A percentile compares a stretch with the other conserved stretches of the same genome.
These are phyloP conservation scores for Drosophila tripunctata DNA, from an alignment of 2,888 invertebrate genomes.

Conservation along the genomic window DNA sequence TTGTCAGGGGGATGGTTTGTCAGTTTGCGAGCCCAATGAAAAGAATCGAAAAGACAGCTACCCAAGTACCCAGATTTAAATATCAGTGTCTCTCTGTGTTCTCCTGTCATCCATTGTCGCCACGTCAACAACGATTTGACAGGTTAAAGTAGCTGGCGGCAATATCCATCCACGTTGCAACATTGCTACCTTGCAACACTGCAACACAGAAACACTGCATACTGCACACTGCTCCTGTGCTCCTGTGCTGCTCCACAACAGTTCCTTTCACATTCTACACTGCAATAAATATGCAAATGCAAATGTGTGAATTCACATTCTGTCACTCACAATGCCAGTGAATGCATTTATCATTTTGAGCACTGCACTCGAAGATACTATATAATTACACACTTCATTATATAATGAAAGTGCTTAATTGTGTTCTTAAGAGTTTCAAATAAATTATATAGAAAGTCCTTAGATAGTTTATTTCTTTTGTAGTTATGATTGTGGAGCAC, in stretches of 20 bases:
- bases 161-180: constrained; percentile 15
- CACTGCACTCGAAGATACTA: neutral
- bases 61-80: constrained; percentile 43
- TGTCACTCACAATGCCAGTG: neutral
- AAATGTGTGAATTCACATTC: constrained; percentile 7
- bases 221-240: too few relatives aligned
- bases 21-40: constrained; percentile 18
- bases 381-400: too few relatives aligned
- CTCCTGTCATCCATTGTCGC: constrained; percentile 37
- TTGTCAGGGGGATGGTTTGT: neutral
- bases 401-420: too few relatives aligned
- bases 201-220: neutral
- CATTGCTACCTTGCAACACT: too few relatives aligned
- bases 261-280: neutral
- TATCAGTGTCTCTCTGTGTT: constrained; percentile 24
- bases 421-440: too few relatives aligned
- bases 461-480: too few relatives aligned
- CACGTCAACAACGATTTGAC: constrained; percentile 41
- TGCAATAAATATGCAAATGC: constrained; percentile 15
- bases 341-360: too few relatives aligned
- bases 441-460: too few relatives aligned
- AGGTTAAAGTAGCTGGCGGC: constrained; percentile 42
- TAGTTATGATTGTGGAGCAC: too few relatives aligned
- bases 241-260: neutral
- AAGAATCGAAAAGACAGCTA: constrained; percentile 41